Evolutionary conservation across 2,113 vertebrate genomes (phyloP).

Genomic region (Scolopax mira): DNA sequence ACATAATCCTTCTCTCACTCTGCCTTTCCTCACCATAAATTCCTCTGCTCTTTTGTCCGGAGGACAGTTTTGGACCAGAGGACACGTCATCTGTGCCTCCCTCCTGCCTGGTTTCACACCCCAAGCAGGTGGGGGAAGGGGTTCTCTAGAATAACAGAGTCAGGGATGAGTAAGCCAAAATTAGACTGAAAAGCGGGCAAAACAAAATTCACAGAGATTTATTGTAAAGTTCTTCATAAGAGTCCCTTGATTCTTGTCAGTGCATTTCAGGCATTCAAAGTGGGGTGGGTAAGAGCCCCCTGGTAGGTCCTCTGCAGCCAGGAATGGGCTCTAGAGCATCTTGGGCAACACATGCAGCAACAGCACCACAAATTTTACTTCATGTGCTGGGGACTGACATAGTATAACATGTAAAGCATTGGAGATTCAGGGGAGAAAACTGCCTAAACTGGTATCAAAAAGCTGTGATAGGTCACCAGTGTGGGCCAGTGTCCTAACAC

Average conservation of each 20-base stretch:
- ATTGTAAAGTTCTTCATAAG: neutral
- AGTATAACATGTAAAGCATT: neutral
- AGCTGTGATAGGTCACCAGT: neutral
- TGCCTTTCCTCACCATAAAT: neutral
- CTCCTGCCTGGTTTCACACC: neutral
- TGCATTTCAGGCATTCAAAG: fast-evolving
- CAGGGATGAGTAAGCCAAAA: neutral
- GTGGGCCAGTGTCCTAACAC: too few species aligned
- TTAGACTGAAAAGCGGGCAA: neutral
- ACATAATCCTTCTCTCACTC: neutral
- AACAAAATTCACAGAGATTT: neutral
- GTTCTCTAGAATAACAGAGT: neutral
- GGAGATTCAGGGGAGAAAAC: neutral
- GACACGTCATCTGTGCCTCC: fast-evolving
- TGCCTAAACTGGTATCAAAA: neutral
- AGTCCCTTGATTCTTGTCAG: neutral
- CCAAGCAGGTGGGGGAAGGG: neutral
- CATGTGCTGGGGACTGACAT: neutral
- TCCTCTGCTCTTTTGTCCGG: neutral
- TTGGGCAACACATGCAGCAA: neutral
- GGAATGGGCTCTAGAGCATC: neutral
- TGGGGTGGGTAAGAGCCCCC: neutral
- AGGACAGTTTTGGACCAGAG: neutral
- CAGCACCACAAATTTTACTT: too few species aligned
- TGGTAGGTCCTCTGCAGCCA: neutral